A percentile compares a stretch with the other conserved stretches of the same genome.
These are phyloP conservation scores for Alexandromys fortis DNA, from an alignment of 2,113 vertebrate genomes.

Conservation along the genomic window DNA sequence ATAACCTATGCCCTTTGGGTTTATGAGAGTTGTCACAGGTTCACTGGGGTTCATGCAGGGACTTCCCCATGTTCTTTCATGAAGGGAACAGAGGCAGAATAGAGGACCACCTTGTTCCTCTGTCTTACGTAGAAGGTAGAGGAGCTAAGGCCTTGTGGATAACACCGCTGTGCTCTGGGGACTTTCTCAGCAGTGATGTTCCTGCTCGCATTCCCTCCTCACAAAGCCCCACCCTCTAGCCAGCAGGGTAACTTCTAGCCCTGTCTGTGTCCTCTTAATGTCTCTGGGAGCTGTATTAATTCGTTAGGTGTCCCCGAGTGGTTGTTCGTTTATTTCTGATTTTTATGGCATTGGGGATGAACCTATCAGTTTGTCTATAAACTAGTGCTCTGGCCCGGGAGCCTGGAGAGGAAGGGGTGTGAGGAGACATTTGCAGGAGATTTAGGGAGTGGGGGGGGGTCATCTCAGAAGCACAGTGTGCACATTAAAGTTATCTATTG, in stretches of 20 bases:
- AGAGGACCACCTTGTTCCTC: conserved; percentile 2
- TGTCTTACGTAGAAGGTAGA: not conserved
- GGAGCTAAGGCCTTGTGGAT: not conserved
- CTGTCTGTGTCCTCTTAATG: not conserved
- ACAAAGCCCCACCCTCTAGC: no score
- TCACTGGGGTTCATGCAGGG: conserved; percentile 15
- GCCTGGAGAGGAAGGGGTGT: not conserved
- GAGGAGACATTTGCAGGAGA: not conserved
- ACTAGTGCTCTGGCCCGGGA: not conserved
- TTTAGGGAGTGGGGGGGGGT: not conserved
- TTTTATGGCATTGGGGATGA: not conserved
- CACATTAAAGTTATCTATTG: not conserved
- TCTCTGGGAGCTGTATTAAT: not conserved
- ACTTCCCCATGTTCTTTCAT: conserved; percentile 39
- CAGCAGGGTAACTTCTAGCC: not conserved
- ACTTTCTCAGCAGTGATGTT: not conserved
- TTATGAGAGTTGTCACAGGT: conserved; percentile 16
- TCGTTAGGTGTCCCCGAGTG: not conserved
- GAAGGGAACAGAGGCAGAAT: not conserved
- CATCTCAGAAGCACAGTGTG: not conserved
- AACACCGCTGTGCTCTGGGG: not conserved
- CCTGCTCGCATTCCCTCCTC: no score
- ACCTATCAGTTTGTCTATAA: not conserved
- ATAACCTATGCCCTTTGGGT: conserved; percentile 63
- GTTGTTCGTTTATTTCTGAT: not conserved